Conservation (phyloP, 2,888 invertebrate genomes). For the Hirtodrosophila confusa region DNA sequence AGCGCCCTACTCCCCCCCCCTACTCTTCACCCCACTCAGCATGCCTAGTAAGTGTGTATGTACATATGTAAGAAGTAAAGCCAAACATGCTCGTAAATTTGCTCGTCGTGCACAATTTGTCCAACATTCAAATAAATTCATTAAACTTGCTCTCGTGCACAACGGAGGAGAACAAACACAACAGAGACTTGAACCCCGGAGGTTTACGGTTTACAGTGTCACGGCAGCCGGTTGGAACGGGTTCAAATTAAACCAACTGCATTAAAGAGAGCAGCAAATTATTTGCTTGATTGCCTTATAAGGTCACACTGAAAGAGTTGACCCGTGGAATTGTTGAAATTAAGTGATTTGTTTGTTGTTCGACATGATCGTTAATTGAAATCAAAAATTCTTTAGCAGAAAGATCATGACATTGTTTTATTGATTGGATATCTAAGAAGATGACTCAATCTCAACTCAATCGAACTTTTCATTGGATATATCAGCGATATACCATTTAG, state of each 20-base stretch:
- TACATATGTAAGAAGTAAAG: conserved; percentile 23
- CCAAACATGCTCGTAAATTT: conserved; percentile 71
- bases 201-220: conserved; percentile 50
- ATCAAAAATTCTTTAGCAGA: conserved; percentile 47
- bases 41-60: conserved; percentile 6
- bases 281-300: conserved; percentile 54
- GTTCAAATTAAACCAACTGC: conserved; percentile 31
- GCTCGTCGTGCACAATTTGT: conserved; percentile 79
- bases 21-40: neutral
- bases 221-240: conserved; percentile 38
- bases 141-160: conserved; percentile 67
- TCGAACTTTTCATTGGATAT: neutral
- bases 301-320: conserved; percentile 56
- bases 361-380: conserved; percentile 68
- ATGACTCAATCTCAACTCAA: conserved; percentile 31
- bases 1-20: neutral
- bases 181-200: conserved; percentile 51
- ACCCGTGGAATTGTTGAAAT: conserved; percentile 48
- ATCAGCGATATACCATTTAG: neutral
- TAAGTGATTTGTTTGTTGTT: conserved; percentile 55
- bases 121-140: conserved; percentile 80
- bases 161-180: conserved; percentile 11
- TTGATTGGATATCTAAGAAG: conserved; percentile 25
- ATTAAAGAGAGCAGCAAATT: conserved; percentile 41
- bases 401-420: conserved; percentile 41